Evolutionary conservation across 2,797 vertebrate species (phyloP).

Genomic region (Bryconaethiops microstoma): DNA sequence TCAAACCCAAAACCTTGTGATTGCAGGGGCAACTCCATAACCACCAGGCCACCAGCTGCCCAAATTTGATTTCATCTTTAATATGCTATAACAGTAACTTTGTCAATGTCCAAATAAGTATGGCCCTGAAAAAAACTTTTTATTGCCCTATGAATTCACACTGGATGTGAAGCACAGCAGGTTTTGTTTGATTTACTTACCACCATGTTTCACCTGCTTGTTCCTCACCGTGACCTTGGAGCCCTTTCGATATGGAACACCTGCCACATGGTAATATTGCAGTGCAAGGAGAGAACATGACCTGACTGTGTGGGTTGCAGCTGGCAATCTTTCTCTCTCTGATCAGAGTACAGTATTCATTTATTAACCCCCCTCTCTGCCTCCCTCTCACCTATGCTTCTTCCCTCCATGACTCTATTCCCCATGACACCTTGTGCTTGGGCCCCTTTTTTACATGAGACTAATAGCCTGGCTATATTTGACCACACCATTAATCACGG

Average conservation of each 20-base stretch:
- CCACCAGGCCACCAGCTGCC: too few relatives aligned
- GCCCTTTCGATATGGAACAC: conserved; percentile 28
- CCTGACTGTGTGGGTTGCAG: conserved; percentile 27
- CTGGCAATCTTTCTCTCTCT: conserved; percentile 21
- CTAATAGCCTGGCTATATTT: conserved; percentile 59
- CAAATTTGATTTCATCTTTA: too few relatives aligned
- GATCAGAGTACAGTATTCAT: conserved; percentile 37
- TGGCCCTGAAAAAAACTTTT: too few relatives aligned
- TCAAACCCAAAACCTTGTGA: too few relatives aligned
- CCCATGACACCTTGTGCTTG: conserved; percentile 43
- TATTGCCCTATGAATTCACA: not conserved
- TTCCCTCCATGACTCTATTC: conserved; percentile 37
- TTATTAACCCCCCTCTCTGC: conserved; percentile 47
- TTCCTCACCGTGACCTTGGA: conserved; percentile 2
- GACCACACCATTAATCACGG: conserved; percentile 59
- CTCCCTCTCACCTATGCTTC: not conserved
- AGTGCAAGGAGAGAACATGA: conserved; percentile 48
- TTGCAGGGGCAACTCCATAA: too few relatives aligned
- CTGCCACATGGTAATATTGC: conserved; percentile 36
- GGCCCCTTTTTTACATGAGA: conserved; percentile 43
- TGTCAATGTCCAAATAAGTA: not conserved
- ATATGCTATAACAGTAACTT: too few relatives aligned
- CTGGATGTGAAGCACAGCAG: not conserved
- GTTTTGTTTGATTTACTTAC: conserved; percentile 3
- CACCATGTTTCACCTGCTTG: not conserved